Evolutionary conservation across 2,888 invertebrate genomes (phyloP), one percentile per base, ranked within the genome.

Genomic region (Xestia sexstrigata): DNA sequence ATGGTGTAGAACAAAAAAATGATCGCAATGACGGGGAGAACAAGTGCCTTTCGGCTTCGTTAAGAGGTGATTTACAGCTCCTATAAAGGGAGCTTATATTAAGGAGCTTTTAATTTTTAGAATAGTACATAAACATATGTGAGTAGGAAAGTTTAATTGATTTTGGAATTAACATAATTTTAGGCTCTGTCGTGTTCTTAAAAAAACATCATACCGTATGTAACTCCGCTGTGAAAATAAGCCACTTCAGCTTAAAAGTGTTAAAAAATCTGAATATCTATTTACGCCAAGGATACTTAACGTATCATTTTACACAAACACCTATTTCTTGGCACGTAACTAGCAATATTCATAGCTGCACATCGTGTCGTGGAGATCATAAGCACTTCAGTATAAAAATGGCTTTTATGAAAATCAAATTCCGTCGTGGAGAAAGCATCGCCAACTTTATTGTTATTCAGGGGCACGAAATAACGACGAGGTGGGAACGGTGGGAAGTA

Each of bases 371-470:
- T 49, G n/a, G 76, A 77, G 35, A 69, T 77, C 63, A 72, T 78
- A 83, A 84, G 81, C 80, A 78, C 87, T 79, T 79, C 58, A 60
- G 60, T 73, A 80, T 79, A 84, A 83, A 86, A 88, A 84, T 86
- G 80, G 83, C 79, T 89, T 88, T 85, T 86, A 85, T 86, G 84
- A 84, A 90, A 89, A 90, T 90, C 87, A 83, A 89, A 90, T 90
- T 89, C 86, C 84, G 76, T 79, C 78, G 81, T 74, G 72, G 74
- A 73, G 80, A 76, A 77, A 81, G 76, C 82, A 81, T 81, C 83
- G 70, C 76, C 72, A 79, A 79, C 80, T 81, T 75, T 67, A 73
- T 63, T 66, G 52, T 78, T 73, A 80, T 87, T 74, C 70, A 60
- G 67, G 45, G 66, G 13, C 76, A 70, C 72, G 60, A 75, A 74